phyloP scores from a whole-genome alignment of 2,888 invertebrate genomes.

The Apamea sordens region DNA sequence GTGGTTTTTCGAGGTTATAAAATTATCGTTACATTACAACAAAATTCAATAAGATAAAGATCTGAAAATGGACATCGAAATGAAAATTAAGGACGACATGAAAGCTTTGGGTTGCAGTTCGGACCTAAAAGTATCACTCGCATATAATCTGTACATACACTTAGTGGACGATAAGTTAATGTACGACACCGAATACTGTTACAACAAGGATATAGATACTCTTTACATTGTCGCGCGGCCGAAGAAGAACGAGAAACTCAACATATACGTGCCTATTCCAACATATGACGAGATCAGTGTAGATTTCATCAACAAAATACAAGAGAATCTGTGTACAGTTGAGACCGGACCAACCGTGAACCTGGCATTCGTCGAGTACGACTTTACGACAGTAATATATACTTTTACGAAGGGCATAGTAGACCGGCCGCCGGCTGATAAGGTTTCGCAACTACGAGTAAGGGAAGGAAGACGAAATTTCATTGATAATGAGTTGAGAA shows the following conservation, averaged over 20 bases:
- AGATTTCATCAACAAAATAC: slow-evolving; percentile 80
- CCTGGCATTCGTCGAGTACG: slow-evolving; percentile 85
- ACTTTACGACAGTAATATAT: slow-evolving; percentile 86
- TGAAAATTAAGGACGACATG: slow-evolving; percentile 86
- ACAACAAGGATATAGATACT: slow-evolving; percentile 84
- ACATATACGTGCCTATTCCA: slow-evolving; percentile 86
- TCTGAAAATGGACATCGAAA: slow-evolving; percentile 82
- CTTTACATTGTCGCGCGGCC: slow-evolving; percentile 85
- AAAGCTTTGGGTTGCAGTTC: slow-evolving; percentile 84
- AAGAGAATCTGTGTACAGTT: slow-evolving; percentile 86
- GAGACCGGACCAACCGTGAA: slow-evolving; percentile 85
- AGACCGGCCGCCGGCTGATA: slow-evolving; percentile 76
- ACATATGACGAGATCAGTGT: slow-evolving; percentile 80
- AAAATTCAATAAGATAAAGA: slow-evolving; percentile 42
- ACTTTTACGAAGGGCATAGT: slow-evolving; percentile 84
- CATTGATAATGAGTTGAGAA: slow-evolving; percentile 84
- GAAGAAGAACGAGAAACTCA: slow-evolving; percentile 81
- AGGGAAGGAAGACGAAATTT: slow-evolving; percentile 80
- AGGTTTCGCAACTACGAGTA: slow-evolving; percentile 70
- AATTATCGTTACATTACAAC: slow-evolving; percentile 8
- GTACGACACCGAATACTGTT: slow-evolving; percentile 88
- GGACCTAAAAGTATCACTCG: slow-evolving; percentile 82
- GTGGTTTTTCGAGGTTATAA: slow-evolving; percentile 21
- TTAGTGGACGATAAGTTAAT: slow-evolving; percentile 86
- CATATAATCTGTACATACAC: slow-evolving; percentile 84